These are phyloP conservation scores for Chironomus striatipennis DNA, from an alignment of 1,140 invertebrate species.

Conservation along the genomic window DNA sequence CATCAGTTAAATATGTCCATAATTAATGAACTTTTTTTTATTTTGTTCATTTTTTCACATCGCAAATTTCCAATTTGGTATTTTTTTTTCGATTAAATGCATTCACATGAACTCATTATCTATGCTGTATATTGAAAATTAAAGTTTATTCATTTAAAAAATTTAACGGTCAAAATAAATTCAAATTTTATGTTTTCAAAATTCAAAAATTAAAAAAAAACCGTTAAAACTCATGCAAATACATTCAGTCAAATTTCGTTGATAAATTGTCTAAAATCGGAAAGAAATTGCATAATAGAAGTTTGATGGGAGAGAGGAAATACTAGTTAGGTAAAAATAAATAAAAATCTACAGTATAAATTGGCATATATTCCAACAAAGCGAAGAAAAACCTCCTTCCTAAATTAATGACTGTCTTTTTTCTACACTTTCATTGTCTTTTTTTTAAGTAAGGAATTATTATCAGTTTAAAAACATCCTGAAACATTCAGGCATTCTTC, in stretches of 20 bases:
- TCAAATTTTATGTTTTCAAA: too few species aligned
- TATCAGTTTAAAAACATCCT: too few species aligned
- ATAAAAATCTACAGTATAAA: background rate
- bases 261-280: too few species aligned
- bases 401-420: slow-evolving; percentile 9
- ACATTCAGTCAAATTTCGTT: background rate
- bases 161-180: too few species aligned
- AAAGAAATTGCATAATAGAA: background rate
- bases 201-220: too few species aligned
- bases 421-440: background rate
- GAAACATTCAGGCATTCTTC: background rate
- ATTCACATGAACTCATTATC: too few species aligned
- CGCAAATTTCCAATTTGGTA: background rate
- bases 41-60: background rate
- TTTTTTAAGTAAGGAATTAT: background rate
- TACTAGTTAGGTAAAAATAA: background rate
- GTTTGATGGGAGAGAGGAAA: background rate
- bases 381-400: background rate
- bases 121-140: too few species aligned
- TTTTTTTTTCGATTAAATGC: background rate
- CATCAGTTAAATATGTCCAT: background rate
- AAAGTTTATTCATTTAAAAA: too few species aligned
- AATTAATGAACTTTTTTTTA: background rate
- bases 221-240: too few species aligned
- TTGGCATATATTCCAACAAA: slow-evolving; percentile 3